Evolutionary conservation across 2,113 vertebrate genomes (phyloP), one percentile per base, ranked within the genome.

Genomic region (Psephotus haematonotus): DNA sequence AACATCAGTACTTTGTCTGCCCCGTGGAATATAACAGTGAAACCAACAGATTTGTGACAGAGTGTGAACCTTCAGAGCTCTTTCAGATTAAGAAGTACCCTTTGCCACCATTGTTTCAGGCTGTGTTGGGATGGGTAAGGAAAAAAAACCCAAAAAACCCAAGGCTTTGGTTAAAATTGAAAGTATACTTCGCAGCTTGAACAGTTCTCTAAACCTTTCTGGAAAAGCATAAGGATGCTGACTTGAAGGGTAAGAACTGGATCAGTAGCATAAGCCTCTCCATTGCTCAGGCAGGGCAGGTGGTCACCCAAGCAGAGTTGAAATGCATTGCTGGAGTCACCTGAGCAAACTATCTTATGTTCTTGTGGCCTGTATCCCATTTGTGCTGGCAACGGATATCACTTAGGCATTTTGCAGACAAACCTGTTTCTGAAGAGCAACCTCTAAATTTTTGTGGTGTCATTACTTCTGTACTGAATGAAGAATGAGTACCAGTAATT

Each of bases 1-100:
- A 98, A 84, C 98, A 99, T 97, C 98, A 99, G 95, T 99, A 99
- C 98, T 99, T 99, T 77, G 99, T 99, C 80, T 99, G 99, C 95
- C 99, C 99, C 0, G 98, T 99, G 96, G 99, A 99, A 78, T 99
- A 99, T 85, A 98, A 98, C 95, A 99, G 99, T 4, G 99, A 99
- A 84, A 98, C 98, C 14, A 99, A 99, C 92, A 97, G 98, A 59
- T 99, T 99, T 60, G 98, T 98, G 3, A 98, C 99, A 3, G 99
- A 99, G 16, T 99, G 99, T 86, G 98, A 99, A 88, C 99, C 99
- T 8, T 98, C 99, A 1, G 98, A 99, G 19, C 98, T 99, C 68
- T 99, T 99, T 88, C 98, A 98, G 92, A 98, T 99, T 88, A 98
- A 98, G 77, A 98, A 98, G 85, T 99, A 99, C 81, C 98, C 97